A percentile compares a stretch with the other conserved stretches of the same genome.
Conservation (phyloP, 1,140 invertebrate genomes). For the Cephus cinctus region DNA sequence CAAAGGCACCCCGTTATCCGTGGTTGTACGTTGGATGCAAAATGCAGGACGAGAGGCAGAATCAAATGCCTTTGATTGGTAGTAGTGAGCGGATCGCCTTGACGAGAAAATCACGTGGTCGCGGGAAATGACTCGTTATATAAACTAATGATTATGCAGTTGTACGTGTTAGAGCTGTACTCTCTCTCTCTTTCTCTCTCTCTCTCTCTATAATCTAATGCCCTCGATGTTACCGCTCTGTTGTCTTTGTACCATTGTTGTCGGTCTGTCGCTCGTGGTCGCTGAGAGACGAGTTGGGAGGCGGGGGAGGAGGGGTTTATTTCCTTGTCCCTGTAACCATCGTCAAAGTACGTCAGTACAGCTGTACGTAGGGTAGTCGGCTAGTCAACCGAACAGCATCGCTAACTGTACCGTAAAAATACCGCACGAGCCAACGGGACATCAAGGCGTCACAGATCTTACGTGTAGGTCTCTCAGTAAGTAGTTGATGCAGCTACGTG, state of each 20-base stretch:
- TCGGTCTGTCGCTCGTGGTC: neutral
- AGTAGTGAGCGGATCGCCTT: conserved; percentile 52
- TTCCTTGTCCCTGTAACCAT: no score
- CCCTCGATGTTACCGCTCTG: neutral
- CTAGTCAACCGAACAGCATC: neutral
- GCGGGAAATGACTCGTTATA: conserved; percentile 56
- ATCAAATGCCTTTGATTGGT: conserved; percentile 7
- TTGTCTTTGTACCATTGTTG: neutral
- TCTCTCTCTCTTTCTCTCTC: neutral
- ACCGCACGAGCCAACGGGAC: neutral
- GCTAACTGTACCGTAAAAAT: neutral
- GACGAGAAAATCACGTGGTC: conserved; percentile 52
- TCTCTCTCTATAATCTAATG: neutral
- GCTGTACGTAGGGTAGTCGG: no score
- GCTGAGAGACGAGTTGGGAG: no score
- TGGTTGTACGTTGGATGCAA: conserved; percentile 16
- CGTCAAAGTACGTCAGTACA: no score
- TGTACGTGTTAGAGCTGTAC: conserved; percentile 23
- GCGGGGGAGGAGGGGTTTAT: no score
- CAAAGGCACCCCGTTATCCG: conserved; percentile 25
- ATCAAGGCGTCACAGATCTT: neutral
- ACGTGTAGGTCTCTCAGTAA: neutral
- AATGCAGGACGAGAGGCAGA: conserved; percentile 26
- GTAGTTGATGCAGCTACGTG: neutral
- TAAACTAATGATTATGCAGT: conserved; percentile 52